Evolutionary conservation across 2,888 invertebrate species (phyloP).

Genomic region (Eilema caniola): DNA sequence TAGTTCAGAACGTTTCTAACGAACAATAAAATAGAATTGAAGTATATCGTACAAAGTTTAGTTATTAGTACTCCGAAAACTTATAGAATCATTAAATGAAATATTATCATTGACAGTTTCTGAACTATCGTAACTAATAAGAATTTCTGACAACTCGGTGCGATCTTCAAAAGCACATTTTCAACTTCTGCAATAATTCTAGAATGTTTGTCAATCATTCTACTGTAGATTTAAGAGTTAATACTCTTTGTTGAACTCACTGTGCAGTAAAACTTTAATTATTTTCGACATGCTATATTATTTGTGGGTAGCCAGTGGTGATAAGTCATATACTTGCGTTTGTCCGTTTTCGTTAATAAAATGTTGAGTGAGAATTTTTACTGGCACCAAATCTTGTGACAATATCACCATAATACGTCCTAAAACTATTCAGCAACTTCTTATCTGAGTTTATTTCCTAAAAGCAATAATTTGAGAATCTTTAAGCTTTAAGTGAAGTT

Average conservation of each 20-base stretch:
- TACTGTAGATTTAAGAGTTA: not conserved
- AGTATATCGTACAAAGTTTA: not conserved
- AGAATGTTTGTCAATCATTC: conserved; percentile 10
- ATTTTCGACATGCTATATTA: no score
- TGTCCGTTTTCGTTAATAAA: no score
- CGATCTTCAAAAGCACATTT: conserved; percentile 1
- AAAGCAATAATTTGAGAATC: no score
- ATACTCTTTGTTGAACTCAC: not conserved
- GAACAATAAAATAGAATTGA: not conserved
- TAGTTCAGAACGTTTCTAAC: not conserved
- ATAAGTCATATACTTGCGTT: no score
- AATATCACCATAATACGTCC: no score
- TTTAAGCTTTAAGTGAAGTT: no score
- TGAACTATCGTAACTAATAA: conserved; percentile 1
- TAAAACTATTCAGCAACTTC: no score
- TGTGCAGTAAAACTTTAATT: not conserved
- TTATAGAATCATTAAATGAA: conserved; percentile 5
- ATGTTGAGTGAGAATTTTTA: no score
- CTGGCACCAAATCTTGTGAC: no score
- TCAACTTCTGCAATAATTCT: conserved; percentile 10
- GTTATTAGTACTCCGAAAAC: not conserved
- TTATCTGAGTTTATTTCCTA: no score
- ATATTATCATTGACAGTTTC: not conserved
- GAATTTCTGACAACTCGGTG: not conserved
- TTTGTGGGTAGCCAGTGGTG: no score